Base-by-base conservation (phyloP, 2,797 vertebrate genomes). In the Euphonia xanthogaster region DNA sequence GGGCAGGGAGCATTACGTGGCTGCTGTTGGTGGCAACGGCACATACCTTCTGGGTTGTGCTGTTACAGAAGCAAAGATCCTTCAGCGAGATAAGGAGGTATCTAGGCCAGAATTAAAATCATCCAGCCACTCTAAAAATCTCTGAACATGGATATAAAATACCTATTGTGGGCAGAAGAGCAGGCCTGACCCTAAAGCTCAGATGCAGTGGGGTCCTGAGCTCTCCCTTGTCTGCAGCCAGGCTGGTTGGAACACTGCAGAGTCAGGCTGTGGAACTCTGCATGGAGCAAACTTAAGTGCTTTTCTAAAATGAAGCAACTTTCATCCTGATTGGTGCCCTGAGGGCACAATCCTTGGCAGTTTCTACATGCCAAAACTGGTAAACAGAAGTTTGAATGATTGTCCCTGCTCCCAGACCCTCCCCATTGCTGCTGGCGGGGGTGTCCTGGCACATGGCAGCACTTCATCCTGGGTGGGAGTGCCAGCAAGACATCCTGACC, bases 351-450 rank as follows among this genome's bases (percentile, higher is more conserved):
- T 51, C 10, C 12, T 65, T n/a, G 42, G 39, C 60, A 53, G 14
- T 33, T 6, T 40, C 7, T 25, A 20, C n/a, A 3, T 8, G 23
- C 31, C 0, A 1, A 67, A 54, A 39, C 14, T 48, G 48, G 28
- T 42, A 82, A 78, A 47, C 48, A 39, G 31, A 17, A 1, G 1
- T 14, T 35, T n/a, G 65, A 57, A n/a, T 67, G 68, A 17, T 12
- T 76, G 53, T 48, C 37, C 27, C 12, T 35, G 23, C 55, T 53
- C 7, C 14, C 77, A 70, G 28, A 78, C 45, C 28, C 50, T 74
- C 35, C 47, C 45, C 1, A 10, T 8, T 50, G 82, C 57, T 0
- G 0, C 50, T 0, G 0, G 11, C 0, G 0, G n/a, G 40, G 19
- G 12, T 6, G 8, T 86, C 22, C 35, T 3, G 6, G 65, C 53